Conservation (phyloP, 2,113 vertebrate species). For the Alethe castanea region DNA sequence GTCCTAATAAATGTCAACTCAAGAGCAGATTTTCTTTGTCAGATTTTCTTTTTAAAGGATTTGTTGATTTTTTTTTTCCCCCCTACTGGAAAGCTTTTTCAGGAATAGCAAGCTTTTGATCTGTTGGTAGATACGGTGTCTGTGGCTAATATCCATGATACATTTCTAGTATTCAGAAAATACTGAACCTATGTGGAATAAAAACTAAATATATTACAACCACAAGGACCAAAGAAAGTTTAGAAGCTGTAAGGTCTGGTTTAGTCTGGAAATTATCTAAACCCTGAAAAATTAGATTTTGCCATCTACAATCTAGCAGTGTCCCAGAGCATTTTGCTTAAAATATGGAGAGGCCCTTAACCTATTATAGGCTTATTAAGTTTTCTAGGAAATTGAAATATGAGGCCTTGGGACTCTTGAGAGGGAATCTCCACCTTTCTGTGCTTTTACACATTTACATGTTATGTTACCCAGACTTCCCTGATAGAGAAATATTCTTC, state of each 20-base stretch:
- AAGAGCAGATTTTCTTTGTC: background rate
- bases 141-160: background rate
- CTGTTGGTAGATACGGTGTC: accelerated
- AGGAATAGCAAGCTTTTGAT: background rate
- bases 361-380: background rate
- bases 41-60: background rate
- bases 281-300: background rate
- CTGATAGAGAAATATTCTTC: background rate
- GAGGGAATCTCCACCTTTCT: background rate
- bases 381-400: background rate
- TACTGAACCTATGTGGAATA: background rate
- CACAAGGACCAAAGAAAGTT: background rate
- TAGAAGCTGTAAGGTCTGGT: background rate
- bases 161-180: background rate
- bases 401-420: background rate
- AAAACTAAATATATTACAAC: background rate
- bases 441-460: background rate
- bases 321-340: background rate
- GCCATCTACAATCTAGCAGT: background rate
- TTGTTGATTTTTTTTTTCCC: background rate
- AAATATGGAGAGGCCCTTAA: background rate
- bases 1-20: background rate
- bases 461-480: background rate
- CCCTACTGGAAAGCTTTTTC: background rate
- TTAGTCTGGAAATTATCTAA: background rate